Percentiles rank a stretch among this genome's conserved stretches.
phyloP scores from a whole-genome alignment of 2,888 invertebrate genomes.

The Iselma pallidipennis region DNA sequence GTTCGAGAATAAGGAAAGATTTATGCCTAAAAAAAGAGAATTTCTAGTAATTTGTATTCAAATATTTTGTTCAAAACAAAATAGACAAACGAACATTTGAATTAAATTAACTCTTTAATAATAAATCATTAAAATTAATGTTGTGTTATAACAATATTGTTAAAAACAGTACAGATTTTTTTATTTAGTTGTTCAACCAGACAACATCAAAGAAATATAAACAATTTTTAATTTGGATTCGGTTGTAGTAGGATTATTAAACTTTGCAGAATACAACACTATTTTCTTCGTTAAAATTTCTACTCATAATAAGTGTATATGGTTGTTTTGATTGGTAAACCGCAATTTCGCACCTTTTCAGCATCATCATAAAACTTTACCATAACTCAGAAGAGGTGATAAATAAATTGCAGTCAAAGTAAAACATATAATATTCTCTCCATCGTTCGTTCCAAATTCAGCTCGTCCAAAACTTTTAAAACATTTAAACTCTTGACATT shows the following conservation, averaged over 20 bases:
- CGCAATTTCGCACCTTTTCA: neutral
- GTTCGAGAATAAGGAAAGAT: too few relatives aligned
- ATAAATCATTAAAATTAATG: neutral
- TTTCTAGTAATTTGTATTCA: neutral
- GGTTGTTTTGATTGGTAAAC: neutral
- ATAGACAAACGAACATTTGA: too few relatives aligned
- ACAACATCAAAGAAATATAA: too few relatives aligned
- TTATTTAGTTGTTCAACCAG: too few relatives aligned
- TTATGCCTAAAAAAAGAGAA: neutral
- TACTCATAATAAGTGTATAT: too few relatives aligned
- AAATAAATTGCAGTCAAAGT: conserved; percentile 17
- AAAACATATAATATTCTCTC: conserved; percentile 21
- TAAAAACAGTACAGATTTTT: neutral
- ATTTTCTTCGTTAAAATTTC: too few relatives aligned
- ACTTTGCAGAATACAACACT: too few relatives aligned
- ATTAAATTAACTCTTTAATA: too few relatives aligned
- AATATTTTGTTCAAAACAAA: neutral
- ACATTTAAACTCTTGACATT: conserved; percentile 33
- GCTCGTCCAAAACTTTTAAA: conserved; percentile 10
- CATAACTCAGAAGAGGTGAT: conserved; percentile 11
- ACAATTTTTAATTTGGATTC: too few relatives aligned
- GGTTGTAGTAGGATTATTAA: too few relatives aligned
- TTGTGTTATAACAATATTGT: neutral
- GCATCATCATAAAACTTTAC: conserved; percentile 14
- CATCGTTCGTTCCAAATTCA: conserved; percentile 15